Base-by-base conservation (phyloP, 2,888 invertebrate species). In the Germaria angustata region DNA sequence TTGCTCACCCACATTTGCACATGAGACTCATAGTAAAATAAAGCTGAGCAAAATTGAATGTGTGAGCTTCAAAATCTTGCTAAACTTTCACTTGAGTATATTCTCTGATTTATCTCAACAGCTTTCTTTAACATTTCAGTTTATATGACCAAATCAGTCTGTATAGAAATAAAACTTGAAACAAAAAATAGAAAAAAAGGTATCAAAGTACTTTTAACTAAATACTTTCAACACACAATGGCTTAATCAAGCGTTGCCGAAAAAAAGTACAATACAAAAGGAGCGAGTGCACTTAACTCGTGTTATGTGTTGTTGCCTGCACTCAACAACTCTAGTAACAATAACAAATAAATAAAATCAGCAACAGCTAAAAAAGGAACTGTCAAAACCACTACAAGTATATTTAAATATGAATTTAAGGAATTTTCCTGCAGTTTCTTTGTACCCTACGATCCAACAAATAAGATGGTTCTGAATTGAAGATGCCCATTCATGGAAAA, bases 161-260 rank as follows among this genome's bases (percentile, higher is more conserved):
- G 11, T 15, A 32, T 41, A 36, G 11, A 63, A 75, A 36, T 2
- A 55, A 49, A 44, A 57, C 22, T 34, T 34, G 34, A 79, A 49
- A 61, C 34, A 59, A 72, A 59, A 46, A 24, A 13, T 57, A 63
- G 44, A n/a, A 39, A 46, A 46, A 75, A 20, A 53, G 36, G 34
- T 44, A 46, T 59, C 7, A 51, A 59, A 72, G 77, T 75, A 65
- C 75, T 79, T 79, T n/a, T 61, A 82, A 79, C 78, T 82, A 79
- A 82, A 79, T 75, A 82, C 75, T 79, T 71, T 72, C 28, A 77
- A 59, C 57, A 82, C 65, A 79, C 82, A 82, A 82, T 82, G 73
- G 82, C 66, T 79, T 79, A 82, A 82, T 82, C 82, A 82, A 79
- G 82, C 82, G 49, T 69, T 68, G 17, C 68, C 73, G 4, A 69